Base-by-base conservation (phyloP, 2,113 vertebrate genomes). In the Melanostigma gelatinosum region DNA sequence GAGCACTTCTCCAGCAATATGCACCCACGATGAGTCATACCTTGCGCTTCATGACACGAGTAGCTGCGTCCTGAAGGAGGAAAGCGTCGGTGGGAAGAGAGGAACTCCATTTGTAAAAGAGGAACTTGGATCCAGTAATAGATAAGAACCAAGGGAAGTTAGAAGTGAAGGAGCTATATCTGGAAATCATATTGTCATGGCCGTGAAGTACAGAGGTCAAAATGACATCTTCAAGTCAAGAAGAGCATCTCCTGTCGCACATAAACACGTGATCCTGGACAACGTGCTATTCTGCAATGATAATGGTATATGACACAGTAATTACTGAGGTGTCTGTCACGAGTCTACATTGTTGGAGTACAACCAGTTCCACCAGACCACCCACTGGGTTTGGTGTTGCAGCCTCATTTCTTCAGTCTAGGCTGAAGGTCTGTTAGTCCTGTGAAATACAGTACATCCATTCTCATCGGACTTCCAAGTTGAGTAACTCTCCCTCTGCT, bases 401-500 rank as follows among this genome's bases (percentile, higher is more conserved):
- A n/a, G 34, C 62, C 80, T 67, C 0, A 61, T 81, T 85, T 77
- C 73, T 34, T 63, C 67, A 67, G 27, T 71, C 27, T 62, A 38
- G n/a, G 50, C 62, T 68, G 48, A 20, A 68, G 63, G 58, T 71
- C 50, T 50, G 11, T 11, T 44, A 50, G 52, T 6, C 10, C 32
- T 13, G 15, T 57, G 29, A 48, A 57, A 64, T 50, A 36, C 12
- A 60, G 27, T 1, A 32, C 8, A 22, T 27, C 42, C 22, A 11
- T 36, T 54, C 38, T 13, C 24, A 18, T 2, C 12, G 52, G 63
- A 57, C 18, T 16, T 55, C 38, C 38, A 67, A 0, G 16, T 68
- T 66, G 24, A 52, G 50, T 32, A 60, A 66, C 34, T 11, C 20
- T 38, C 27, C 20, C 44, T 52, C 18, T 46, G 65, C 15, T 4